Conservation (phyloP, 2,113 vertebrate species). For the Axis porcinus region DNA sequence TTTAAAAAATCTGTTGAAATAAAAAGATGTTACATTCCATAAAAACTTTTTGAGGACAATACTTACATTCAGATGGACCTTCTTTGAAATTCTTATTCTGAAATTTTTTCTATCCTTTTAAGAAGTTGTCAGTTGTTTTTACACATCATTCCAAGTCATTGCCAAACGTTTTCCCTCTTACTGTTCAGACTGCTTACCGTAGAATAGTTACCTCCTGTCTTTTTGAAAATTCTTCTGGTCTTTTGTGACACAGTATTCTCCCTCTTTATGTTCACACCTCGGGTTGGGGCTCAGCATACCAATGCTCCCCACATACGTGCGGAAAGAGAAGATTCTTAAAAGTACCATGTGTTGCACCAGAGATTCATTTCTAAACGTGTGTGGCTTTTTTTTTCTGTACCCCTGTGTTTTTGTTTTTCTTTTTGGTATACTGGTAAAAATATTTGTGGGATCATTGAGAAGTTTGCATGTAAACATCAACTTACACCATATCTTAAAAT, state of each 20-base stretch:
- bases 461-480: conserved; percentile 45
- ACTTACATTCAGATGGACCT: not conserved
- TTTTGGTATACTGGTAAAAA: not conserved
- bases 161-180: not conserved
- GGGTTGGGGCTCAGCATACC: conserved; percentile 1
- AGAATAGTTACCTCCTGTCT: conserved; percentile 22
- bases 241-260: conserved; percentile 34
- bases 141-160: not conserved
- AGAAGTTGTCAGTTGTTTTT: not conserved
- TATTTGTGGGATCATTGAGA: conserved; percentile 44
- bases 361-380: conserved; percentile 42
- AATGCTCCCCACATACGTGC: not conserved
- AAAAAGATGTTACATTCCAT: not conserved
- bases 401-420: conserved; percentile 33
- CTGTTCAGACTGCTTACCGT: not conserved
- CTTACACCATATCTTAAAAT: conserved; percentile 37
- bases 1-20: not conserved
- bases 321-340: conserved; percentile 23
- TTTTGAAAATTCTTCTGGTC: conserved; percentile 11
- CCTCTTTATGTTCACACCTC: conserved; percentile 24
- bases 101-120: conserved; percentile 40
- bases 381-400: conserved; percentile 18
- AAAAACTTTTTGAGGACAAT: not conserved
- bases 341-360: not conserved
- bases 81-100: not conserved